Conservation (phyloP, 2,113 vertebrate species). For the Lepidothrix coronata region DNA sequence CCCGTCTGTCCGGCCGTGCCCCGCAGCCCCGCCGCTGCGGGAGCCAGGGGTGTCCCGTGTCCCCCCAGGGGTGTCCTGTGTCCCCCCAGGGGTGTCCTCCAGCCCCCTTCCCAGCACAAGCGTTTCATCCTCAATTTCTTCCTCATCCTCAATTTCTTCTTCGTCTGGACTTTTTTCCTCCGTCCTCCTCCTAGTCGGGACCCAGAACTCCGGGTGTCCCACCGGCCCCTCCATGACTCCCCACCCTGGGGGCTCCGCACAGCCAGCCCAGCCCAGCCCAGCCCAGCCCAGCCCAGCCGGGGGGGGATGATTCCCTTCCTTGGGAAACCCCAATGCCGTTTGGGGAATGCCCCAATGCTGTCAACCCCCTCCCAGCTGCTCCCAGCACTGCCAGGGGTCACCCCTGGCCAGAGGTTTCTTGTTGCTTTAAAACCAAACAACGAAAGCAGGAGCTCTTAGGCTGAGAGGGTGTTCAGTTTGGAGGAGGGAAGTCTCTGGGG, state of each 20-base stretch:
- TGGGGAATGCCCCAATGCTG: no score
- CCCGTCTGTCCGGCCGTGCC: neutral
- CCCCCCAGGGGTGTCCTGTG: neutral
- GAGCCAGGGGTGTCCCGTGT: no score
- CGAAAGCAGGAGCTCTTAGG: neutral
- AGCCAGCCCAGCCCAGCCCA: neutral
- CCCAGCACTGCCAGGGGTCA: neutral
- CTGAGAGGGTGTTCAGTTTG: neutral
- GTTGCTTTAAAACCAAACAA: neutral
- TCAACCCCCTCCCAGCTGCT: no score
- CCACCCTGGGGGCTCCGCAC: neutral
- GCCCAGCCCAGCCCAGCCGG: neutral
- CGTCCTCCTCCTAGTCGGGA: rapidly evolving
- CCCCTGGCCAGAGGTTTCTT: neutral
- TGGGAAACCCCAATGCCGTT: neutral
- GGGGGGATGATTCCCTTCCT: neutral
- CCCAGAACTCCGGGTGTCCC: neutral
- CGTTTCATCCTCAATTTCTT: neutral
- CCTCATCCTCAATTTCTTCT: neutral
- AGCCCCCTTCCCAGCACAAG: neutral
- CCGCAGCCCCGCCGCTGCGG: neutral
- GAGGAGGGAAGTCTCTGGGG: neutral
- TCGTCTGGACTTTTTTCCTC: neutral
- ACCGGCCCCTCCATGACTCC: rapidly evolving
- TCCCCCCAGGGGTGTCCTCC: no score